A percentile compares a stretch with the other conserved stretches of the same genome.
Conservation (phyloP, 2,888 invertebrate genomes). For the Macaria liturata region DNA sequence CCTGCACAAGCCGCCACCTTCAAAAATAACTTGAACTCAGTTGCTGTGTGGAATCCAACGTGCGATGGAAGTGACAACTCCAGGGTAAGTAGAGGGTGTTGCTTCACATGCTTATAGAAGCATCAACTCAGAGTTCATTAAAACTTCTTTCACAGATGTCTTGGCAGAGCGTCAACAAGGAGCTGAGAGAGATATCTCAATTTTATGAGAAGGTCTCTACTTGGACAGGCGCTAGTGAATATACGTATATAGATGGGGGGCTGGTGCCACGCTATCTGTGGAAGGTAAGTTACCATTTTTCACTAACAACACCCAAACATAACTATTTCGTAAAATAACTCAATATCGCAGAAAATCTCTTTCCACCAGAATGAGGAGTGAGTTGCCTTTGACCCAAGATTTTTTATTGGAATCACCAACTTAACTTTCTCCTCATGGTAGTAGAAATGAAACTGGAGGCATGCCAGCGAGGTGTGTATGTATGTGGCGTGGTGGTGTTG, state of each 20-base stretch:
- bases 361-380: no score
- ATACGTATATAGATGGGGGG: constrained; percentile 14
- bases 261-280: constrained; percentile 31
- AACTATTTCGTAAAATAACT: no score
- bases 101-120: background rate
- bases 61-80: constrained; percentile 8
- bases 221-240: constrained; percentile 33
- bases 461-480: no score
- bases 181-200: background rate
- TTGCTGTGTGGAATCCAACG: constrained; percentile 23
- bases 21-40: constrained; percentile 18
- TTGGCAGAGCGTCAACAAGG: constrained; percentile 22
- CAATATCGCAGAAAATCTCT: no score
- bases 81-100: constrained; percentile 16
- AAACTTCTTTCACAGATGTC: constrained; percentile 15
- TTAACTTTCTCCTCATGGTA: no score
- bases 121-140: background rate
- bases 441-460: no score
- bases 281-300: constrained; percentile 22
- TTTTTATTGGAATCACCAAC: no score
- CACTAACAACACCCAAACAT: no score
- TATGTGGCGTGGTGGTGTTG: no score
- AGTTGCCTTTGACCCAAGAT: no score
- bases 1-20: constrained; percentile 14
- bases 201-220: background rate